Conservation (phyloP, 2,113 vertebrate genomes). For the Boleophthalmus pectinirostris region DNA sequence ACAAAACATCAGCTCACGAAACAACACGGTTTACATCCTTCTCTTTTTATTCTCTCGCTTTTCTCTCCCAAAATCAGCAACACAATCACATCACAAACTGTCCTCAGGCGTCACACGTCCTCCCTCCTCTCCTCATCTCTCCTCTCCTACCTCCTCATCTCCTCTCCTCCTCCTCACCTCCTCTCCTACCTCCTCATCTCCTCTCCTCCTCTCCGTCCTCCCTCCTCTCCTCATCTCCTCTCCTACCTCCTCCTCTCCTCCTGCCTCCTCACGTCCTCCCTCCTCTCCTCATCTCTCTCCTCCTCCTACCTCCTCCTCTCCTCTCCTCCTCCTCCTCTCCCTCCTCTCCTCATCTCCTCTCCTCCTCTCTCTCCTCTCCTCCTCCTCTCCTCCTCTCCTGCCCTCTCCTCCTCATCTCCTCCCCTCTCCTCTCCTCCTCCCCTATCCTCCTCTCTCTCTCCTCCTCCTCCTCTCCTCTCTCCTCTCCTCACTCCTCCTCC, state of each 20-base stretch:
- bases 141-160: conserved; percentile 1
- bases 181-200: too few species aligned
- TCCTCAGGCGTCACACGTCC: conserved; percentile 1
- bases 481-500: not conserved
- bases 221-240: conserved; percentile 19
- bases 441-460: conserved; percentile 6
- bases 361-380: too few species aligned
- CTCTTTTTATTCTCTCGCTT: not conserved
- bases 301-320: not conserved
- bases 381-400: not conserved
- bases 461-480: conserved; percentile 9
- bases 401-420: conserved; percentile 18
- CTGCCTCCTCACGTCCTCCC: conserved; percentile 3
- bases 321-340: conserved; percentile 2
- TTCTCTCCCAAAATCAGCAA: conserved; percentile 6
- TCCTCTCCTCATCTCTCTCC: conserved; percentile 9
- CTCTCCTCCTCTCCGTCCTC: not conserved
- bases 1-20: not conserved
- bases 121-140: not conserved
- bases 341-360: conserved; percentile 15
- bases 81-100: conserved; percentile 19
- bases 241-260: too few species aligned
- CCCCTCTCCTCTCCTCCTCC: not conserved
- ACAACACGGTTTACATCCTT: too few species aligned
- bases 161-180: not conserved